Percentiles rank a stretch among this genome's conserved stretches.
phyloP scores from a whole-genome alignment of 1,140 invertebrate species.

The Ceratoteleas bidentatus region DNA sequence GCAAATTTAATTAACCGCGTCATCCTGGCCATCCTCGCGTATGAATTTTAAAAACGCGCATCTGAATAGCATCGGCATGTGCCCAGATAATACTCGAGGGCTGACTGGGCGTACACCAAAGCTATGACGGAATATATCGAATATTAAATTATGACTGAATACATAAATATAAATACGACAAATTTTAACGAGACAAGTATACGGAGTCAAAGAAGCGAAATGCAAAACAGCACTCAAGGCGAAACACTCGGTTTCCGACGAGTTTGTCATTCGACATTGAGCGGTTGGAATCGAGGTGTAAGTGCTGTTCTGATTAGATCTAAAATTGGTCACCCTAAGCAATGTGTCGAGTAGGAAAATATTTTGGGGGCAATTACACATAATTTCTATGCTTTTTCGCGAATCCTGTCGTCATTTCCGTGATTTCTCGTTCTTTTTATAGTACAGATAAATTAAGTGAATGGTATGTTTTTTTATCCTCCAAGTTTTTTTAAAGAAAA shows the following conservation, averaged over 20 bases:
- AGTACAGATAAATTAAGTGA: not conserved
- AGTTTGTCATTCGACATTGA: constrained; percentile 56
- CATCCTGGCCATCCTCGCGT: constrained; percentile 55
- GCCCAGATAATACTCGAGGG: constrained; percentile 26
- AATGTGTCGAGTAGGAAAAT: too few relatives aligned
- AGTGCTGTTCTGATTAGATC: constrained; percentile 12
- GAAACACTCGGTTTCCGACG: constrained; percentile 18
- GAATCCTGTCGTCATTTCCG: not conserved
- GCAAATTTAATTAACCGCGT: constrained; percentile 61
- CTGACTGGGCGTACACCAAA: constrained; percentile 30
- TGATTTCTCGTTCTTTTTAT: not conserved
- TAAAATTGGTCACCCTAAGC: too few relatives aligned
- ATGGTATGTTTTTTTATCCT: too few relatives aligned
- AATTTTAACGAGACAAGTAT: constrained; percentile 60
- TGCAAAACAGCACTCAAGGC: constrained; percentile 35
- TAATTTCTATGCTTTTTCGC: too few relatives aligned
- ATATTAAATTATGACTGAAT: constrained; percentile 70
- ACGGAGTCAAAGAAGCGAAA: constrained; percentile 31
- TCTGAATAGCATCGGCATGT: constrained; percentile 60
- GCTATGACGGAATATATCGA: constrained; percentile 39
- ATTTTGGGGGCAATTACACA: too few relatives aligned
- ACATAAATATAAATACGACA: constrained; percentile 65
- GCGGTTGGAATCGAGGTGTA: constrained; percentile 43
- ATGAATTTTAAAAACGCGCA: constrained; percentile 68
- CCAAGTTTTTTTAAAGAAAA: too few relatives aligned